Conservation (phyloP, 2,888 invertebrate species). For the Amblyjoppa proteus region DNA sequence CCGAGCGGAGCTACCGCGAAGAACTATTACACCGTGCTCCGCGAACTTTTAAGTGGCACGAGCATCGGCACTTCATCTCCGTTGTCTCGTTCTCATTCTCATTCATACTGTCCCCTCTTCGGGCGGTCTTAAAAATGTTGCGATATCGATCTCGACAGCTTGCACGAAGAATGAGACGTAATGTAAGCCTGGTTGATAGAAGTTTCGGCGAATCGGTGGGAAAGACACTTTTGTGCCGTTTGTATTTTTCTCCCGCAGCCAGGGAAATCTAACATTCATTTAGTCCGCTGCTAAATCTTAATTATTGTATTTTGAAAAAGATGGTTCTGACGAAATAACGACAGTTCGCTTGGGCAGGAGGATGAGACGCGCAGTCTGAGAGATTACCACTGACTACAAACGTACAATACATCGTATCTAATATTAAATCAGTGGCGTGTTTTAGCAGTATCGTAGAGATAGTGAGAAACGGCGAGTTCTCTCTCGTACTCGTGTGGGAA, state of each 20-base stretch:
- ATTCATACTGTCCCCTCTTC: neutral
- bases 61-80: neutral
- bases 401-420: neutral
- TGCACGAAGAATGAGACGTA: neutral
- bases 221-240: neutral
- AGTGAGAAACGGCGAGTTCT: no score
- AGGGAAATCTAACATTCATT: neutral
- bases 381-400: neutral
- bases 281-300: neutral
- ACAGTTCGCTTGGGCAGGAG: neutral
- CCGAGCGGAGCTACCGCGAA: neutral
- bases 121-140: neutral
- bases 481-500: no score
- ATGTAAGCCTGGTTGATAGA: neutral
- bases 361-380: constrained; percentile 12
- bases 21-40: neutral
- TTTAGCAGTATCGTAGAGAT: neutral
- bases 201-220: neutral
- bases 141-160: neutral
- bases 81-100: neutral
- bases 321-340: neutral
- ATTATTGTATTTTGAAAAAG: neutral
- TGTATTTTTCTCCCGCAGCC: neutral
- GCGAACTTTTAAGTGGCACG: constrained; percentile 1
- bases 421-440: constrained; percentile 22